Conservation (phyloP, 30 jellyfish, hydroid and myxozoan genomes). For the Euphysa ruthae region DNA sequence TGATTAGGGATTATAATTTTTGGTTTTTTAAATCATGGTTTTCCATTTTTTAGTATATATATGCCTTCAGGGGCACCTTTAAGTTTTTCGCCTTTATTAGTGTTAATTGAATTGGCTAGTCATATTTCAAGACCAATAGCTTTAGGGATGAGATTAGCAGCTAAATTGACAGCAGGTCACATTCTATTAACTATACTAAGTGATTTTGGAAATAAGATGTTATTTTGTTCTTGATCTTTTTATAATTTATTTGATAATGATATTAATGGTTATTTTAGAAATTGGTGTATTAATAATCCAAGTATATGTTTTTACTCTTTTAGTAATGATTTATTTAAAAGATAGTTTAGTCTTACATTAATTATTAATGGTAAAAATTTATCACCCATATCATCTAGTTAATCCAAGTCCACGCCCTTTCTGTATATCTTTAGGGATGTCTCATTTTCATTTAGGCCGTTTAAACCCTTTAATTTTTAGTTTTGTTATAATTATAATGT, state of each 20-base stretch:
- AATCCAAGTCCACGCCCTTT: constrained; percentile 67
- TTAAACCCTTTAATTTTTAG: background rate
- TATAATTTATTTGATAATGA: background rate
- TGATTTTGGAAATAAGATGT: constrained; percentile 14
- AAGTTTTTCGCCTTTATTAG: constrained; percentile 37
- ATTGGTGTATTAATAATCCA: constrained; percentile 39
- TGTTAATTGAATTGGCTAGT: constrained; percentile 44
- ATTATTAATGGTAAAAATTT: constrained; percentile 33
- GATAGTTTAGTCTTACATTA: constrained; percentile 40
- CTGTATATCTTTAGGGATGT: background rate
- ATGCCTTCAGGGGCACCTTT: constrained; percentile 40
- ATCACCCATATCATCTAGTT: constrained; percentile 50
- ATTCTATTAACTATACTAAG: constrained; percentile 25
- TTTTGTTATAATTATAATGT: background rate
- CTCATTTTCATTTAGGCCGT: background rate
- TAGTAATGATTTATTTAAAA: constrained; percentile 19
- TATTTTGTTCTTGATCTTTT: background rate
- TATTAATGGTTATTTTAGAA: constrained; percentile 31
- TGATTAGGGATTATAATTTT: background rate
- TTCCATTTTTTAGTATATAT: background rate
- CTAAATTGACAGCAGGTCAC: constrained; percentile 57
- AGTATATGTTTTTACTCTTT: constrained; percentile 43
- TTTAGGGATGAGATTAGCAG: constrained; percentile 45
- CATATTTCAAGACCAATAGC: constrained; percentile 44
- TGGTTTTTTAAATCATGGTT: background rate